Evolutionary conservation across 2,113 vertebrate species (phyloP).

Genomic region (Pelobates fuscus): DNA sequence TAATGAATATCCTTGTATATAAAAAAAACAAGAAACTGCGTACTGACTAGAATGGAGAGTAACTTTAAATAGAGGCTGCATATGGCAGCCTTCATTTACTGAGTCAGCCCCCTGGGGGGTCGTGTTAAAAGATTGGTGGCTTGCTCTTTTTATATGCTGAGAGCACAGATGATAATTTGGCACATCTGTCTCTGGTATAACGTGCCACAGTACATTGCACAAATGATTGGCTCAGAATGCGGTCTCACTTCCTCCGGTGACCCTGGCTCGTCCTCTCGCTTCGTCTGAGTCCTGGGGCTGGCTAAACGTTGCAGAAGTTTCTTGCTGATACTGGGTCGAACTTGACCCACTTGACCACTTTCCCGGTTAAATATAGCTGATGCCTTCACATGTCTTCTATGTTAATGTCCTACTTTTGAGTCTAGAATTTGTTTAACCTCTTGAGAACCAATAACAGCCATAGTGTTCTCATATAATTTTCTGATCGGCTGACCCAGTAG

Average conservation of each 20-base stretch:
- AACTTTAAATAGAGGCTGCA: neutral
- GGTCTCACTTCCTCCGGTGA: slow-evolving; percentile 18
- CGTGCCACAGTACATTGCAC: slow-evolving; percentile 8
- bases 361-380: too few relatives aligned
- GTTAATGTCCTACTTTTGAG: too few relatives aligned
- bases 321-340: slow-evolving; percentile 10
- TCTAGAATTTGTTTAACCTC: too few relatives aligned
- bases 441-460: too few relatives aligned
- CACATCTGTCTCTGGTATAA: neutral
- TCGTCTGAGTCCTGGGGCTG: neutral
- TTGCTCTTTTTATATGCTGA: slow-evolving; percentile 1
- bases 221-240: neutral
- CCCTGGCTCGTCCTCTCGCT: slow-evolving; percentile 20
- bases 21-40: too few relatives aligned
- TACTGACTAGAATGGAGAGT: too few relatives aligned
- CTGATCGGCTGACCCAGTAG: too few relatives aligned
- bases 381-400: slow-evolving; percentile 14
- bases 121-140: neutral
- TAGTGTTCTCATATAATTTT: too few relatives aligned
- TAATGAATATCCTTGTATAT: too few relatives aligned
- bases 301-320: slow-evolving; percentile 13
- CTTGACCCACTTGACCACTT: too few relatives aligned
- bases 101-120: neutral
- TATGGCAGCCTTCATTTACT: neutral
- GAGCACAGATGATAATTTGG: slow-evolving; percentile 9